These are phyloP conservation scores for Cheilosia scutellata DNA, from an alignment of 2,888 invertebrate species.

Conservation along the genomic window DNA sequence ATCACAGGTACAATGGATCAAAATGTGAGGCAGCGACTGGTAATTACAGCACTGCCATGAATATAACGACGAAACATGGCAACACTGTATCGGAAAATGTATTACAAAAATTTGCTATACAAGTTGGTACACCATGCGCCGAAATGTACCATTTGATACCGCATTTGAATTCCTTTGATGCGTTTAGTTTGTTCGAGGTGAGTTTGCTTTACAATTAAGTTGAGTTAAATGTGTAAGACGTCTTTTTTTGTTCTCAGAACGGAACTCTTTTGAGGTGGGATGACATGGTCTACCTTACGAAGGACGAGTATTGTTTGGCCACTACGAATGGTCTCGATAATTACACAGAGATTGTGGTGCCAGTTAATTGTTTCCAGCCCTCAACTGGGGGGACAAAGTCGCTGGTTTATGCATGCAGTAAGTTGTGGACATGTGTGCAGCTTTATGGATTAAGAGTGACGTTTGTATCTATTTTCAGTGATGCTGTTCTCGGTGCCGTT, in stretches of 20 bases:
- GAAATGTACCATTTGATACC: constrained; percentile 78
- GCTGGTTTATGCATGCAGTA: constrained; percentile 81
- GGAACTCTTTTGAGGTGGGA: constrained; percentile 80
- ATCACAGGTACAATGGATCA: constrained; percentile 77
- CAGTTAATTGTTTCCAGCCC: constrained; percentile 80
- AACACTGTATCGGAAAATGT: constrained; percentile 76
- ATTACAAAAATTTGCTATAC: constrained; percentile 78
- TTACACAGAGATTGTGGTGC: constrained; percentile 79
- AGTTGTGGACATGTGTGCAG: constrained; percentile 58
- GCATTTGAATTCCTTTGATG: constrained; percentile 77
- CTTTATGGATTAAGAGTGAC: neutral
- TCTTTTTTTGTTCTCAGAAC: constrained; percentile 76
- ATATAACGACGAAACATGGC: constrained; percentile 78
- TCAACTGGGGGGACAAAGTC: constrained; percentile 76
- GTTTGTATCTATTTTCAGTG: constrained; percentile 84
- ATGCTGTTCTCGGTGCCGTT: constrained; percentile 90
- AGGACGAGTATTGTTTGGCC: constrained; percentile 80
- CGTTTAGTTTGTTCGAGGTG: constrained; percentile 79
- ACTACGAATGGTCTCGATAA: constrained; percentile 78
- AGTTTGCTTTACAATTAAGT: constrained; percentile 23
- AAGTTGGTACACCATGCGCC: constrained; percentile 78
- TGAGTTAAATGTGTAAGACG: neutral
- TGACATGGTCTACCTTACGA: constrained; percentile 77
- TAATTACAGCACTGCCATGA: constrained; percentile 70
- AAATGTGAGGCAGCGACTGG: constrained; percentile 35